phyloP scores from a whole-genome alignment of 2,113 vertebrate species.

The Heterochromis multidens region DNA sequence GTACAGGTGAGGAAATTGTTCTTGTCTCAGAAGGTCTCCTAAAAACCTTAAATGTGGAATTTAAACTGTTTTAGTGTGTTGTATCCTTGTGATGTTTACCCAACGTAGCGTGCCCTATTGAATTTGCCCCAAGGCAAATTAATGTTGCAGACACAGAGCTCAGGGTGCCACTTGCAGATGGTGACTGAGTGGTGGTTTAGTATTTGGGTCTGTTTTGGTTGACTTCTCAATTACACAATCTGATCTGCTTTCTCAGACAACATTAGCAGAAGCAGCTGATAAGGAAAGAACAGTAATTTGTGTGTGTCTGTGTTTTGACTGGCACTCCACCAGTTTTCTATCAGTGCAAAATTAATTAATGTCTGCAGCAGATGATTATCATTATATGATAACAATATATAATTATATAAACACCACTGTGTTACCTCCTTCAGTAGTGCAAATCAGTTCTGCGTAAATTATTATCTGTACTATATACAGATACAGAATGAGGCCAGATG shows the following conservation, averaged over 20 bases:
- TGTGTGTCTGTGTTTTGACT: not conserved
- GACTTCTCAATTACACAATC: not conserved
- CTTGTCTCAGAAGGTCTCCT: rapidly evolving
- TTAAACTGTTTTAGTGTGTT: not conserved
- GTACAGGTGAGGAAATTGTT: rapidly evolving
- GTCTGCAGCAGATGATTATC: not conserved
- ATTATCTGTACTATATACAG: not conserved
- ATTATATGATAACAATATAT: not conserved
- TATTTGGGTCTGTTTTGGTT: not conserved
- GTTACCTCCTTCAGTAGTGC: not conserved
- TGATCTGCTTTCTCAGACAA: not conserved
- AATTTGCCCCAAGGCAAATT: not conserved
- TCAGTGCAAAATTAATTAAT: not conserved
- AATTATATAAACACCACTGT: not conserved
- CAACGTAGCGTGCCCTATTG: not conserved
- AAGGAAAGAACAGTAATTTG: not conserved
- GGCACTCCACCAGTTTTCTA: not conserved
- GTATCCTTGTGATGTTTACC: not conserved
- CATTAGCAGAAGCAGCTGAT: not conserved
- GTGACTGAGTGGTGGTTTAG: not conserved
- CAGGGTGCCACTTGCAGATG: not conserved
- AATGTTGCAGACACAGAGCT: not conserved
- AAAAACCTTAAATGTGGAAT: not conserved
- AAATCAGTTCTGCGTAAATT: not conserved
- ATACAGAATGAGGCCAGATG: not conserved